Evolutionary conservation across 2,888 invertebrate genomes (phyloP), one percentile per base, ranked within the genome.

Genomic region (Pachycephus smyrnensis): DNA sequence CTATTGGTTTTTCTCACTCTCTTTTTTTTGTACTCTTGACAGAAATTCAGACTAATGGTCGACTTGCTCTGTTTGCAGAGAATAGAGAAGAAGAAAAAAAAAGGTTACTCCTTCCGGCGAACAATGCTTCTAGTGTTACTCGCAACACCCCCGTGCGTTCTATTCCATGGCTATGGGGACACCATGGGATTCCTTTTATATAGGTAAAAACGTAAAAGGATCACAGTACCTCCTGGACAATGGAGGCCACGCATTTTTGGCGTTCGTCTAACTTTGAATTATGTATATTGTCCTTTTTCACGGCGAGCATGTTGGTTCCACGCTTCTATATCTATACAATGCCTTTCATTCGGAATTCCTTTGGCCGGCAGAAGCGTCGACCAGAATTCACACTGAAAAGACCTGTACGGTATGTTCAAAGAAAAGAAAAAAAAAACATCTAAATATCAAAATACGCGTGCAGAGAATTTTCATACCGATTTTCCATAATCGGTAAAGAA

Each of bases 221-320:
- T 74, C 74, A 74, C 74, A 30, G 74, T 55, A 55, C 55, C 35
- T 12, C 74, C 1, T 75, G 82, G 82, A 85, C 85, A 85, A 85
- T 85, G 79, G 80, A 55, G 23, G 55, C 55, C 78, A 77, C 84
- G 81, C 82, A 83, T 84, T 82, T 86, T 83, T 85, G 83, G 82
- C 83, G 82, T 80, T 83, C 84, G 83, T 82, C 82, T 80, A 84
- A 85, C 82, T 82, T 83, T 84, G 83, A 84, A 84, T 82, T 78
- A 77, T 31, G 79, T 80, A 85, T 84, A 76, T 76, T 76, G 76
- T 76, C 37, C 76, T 69, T 79, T 80, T 76, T 71, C 76, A 69
- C 35, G 76, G 35, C 73, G n/a, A 37, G 68, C 37, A n/a, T 68
- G 12, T 35, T 55, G 55, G 55, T 55, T 55, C 55, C 55, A 55